Evolutionary conservation across 2,113 vertebrate species (phyloP).

Genomic region (Colius striatus): DNA sequence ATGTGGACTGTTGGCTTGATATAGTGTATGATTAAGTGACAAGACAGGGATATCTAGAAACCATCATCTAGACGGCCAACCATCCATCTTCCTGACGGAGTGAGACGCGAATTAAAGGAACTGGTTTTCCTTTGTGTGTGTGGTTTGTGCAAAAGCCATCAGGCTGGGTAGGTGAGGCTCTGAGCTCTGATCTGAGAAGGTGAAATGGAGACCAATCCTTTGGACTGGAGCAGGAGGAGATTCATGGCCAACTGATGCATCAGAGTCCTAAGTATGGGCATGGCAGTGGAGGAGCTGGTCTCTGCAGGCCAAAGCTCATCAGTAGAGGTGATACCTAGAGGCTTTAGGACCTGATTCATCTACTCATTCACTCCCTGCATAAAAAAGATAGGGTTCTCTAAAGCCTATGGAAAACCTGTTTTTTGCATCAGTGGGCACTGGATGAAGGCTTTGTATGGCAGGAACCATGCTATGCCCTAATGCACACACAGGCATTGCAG

Average conservation of each 20-base stretch:
- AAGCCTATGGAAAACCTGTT: no score
- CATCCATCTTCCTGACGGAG: not conserved
- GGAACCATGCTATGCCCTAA: no score
- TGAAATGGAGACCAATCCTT: not conserved
- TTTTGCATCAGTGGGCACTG: no score
- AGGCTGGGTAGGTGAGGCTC: not conserved
- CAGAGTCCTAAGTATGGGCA: not conserved
- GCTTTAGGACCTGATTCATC: not conserved
- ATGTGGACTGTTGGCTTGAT: not conserved
- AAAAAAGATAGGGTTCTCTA: not conserved
- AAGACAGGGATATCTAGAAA: not conserved
- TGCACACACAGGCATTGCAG: no score
- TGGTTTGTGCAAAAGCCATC: not conserved
- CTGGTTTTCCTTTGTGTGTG: not conserved
- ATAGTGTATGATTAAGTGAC: not conserved
- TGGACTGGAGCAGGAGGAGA: not conserved
- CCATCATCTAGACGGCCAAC: not conserved
- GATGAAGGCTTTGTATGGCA: no score
- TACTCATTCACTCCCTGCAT: not conserved
- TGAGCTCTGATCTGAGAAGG: not conserved
- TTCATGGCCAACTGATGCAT: not conserved
- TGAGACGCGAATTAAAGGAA: not conserved
- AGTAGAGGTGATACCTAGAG: not conserved
- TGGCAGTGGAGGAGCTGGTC: rapidly evolving
- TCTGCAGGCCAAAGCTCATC: not conserved